A percentile compares a stretch with the other conserved stretches of the same genome.
Conservation (phyloP, 2,888 invertebrate genomes). For the Mesochorus sp. region DNA sequence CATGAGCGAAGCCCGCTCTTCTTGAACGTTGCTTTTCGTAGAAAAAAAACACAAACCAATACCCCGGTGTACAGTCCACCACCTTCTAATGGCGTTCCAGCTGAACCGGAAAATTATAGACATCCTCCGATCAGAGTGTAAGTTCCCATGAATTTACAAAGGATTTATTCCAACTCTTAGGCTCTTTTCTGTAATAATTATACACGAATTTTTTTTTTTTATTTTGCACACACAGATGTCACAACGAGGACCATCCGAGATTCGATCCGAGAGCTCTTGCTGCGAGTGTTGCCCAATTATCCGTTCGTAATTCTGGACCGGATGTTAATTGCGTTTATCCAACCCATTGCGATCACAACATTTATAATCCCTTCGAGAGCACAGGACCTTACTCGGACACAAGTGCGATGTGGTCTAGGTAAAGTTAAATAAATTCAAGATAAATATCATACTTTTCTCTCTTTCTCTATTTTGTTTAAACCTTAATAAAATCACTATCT, state of each 20-base stretch:
- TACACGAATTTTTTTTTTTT: background rate
- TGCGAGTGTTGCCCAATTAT: slow-evolving; percentile 15
- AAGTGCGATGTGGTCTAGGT: slow-evolving; percentile 77
- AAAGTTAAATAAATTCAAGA: background rate
- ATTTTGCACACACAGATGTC: slow-evolving; percentile 33
- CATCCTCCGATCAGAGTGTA: slow-evolving; percentile 45
- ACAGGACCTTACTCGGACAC: slow-evolving; percentile 66
- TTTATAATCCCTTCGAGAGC: slow-evolving; percentile 71
- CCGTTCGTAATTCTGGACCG: slow-evolving; percentile 41
- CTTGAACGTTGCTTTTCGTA: slow-evolving; percentile 70
- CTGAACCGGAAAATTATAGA: slow-evolving; percentile 54
- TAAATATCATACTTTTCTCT: no score
- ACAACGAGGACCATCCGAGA: slow-evolving; percentile 3
- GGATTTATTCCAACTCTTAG: background rate
- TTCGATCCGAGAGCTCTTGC: slow-evolving; percentile 34
- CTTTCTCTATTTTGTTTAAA: background rate
- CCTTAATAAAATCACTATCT: no score
- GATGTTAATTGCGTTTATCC: slow-evolving; percentile 70
- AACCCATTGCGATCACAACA: slow-evolving; percentile 59
- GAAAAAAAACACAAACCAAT: slow-evolving; percentile 38
- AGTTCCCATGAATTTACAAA: slow-evolving; percentile 13
- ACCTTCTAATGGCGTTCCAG: background rate
- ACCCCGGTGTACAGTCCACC: background rate
- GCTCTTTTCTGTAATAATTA: background rate
- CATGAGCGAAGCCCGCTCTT: slow-evolving; percentile 69